phyloP scores from a whole-genome alignment of 1,140 invertebrate species.

The Anthonomus grandis region DNA sequence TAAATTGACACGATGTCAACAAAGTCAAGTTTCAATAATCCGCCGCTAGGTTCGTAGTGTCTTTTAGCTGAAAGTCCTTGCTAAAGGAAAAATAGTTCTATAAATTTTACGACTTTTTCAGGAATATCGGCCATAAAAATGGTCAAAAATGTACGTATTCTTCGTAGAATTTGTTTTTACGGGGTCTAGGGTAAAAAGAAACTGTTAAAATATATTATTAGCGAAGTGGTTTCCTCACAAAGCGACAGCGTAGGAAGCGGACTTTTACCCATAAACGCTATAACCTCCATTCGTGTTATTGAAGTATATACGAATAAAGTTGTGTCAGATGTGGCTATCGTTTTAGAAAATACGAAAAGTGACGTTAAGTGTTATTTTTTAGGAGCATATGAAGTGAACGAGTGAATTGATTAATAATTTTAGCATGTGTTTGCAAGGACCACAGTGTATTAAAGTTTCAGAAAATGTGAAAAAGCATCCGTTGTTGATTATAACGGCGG shows the following conservation, averaged over 20 bases:
- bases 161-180: not conserved
- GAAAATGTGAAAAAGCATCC: constrained; percentile 49
- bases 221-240: constrained; percentile 33
- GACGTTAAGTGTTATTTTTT: constrained; percentile 47
- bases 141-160: not conserved
- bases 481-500: constrained; percentile 49
- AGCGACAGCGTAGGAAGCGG: constrained; percentile 52
- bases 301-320: constrained; percentile 62
- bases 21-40: constrained; percentile 1
- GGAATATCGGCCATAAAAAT: not conserved
- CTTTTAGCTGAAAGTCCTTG: constrained; percentile 17
- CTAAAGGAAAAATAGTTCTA: constrained; percentile 20
- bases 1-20: too few relatives aligned
- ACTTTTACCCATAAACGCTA: constrained; percentile 65
- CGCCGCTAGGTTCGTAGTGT: constrained; percentile 14
- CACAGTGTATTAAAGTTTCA: constrained; percentile 41
- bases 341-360: constrained; percentile 54
- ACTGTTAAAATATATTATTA: not conserved
- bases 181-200: not conserved
- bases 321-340: constrained; percentile 62
- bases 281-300: constrained; percentile 67
- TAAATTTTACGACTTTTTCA: not conserved
- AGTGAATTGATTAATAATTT: constrained; percentile 48
- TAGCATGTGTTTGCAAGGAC: constrained; percentile 52
- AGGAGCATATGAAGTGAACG: constrained; percentile 47